These are phyloP conservation scores for Mobula hypostoma DNA, from an alignment of 2,113 vertebrate species.

Conservation along the genomic window DNA sequence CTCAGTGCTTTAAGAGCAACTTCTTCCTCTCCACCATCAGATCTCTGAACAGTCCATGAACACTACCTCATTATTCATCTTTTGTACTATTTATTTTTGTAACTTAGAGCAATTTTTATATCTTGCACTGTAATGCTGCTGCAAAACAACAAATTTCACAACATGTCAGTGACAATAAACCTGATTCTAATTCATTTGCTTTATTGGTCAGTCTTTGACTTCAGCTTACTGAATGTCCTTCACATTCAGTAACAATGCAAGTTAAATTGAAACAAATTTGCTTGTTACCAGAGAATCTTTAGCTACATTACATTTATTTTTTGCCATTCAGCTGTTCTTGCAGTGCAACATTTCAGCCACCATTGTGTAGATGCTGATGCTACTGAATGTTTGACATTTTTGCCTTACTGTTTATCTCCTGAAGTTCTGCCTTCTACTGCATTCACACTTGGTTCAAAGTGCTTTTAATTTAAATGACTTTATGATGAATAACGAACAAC, in stretches of 20 bases:
- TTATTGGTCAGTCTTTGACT: too few relatives aligned
- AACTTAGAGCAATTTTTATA: too few relatives aligned
- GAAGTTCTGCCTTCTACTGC: background rate
- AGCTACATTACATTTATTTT: background rate
- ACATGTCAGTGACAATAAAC: too few relatives aligned
- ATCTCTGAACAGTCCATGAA: too few relatives aligned
- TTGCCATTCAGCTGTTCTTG: background rate
- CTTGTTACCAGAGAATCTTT: background rate
- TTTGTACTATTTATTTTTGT: too few relatives aligned
- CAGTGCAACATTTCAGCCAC: background rate
- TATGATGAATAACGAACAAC: background rate
- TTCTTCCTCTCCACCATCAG: too few relatives aligned
- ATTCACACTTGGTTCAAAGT: background rate
- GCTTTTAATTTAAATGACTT: slow-evolving; percentile 21
- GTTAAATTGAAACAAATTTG: background rate
- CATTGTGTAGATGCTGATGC: too few relatives aligned
- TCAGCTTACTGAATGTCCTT: background rate
- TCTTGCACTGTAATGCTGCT: too few relatives aligned
- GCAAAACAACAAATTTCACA: too few relatives aligned
- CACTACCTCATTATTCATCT: too few relatives aligned
- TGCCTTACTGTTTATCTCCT: background rate
- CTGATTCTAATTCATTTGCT: background rate
- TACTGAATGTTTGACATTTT: background rate
- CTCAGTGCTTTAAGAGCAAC: too few relatives aligned
- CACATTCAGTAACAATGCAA: background rate